Conservation (phyloP, 2,888 invertebrate species). For the Machimus atricapillus region DNA sequence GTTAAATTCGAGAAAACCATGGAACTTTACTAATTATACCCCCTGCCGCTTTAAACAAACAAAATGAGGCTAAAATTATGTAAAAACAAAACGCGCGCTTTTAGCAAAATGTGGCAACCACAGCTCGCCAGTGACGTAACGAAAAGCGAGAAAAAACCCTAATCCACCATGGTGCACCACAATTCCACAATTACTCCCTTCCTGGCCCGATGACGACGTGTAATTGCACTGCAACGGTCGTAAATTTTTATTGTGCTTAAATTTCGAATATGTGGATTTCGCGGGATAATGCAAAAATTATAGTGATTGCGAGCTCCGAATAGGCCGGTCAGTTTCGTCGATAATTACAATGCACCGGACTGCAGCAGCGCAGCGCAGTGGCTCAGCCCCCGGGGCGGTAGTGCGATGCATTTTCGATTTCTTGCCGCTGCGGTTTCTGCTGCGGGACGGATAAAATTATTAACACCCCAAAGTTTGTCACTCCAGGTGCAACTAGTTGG, state of each 20-base stretch:
- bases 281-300: constrained; percentile 7
- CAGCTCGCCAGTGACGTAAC: not conserved
- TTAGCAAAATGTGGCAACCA: not conserved
- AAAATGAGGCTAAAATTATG: not conserved
- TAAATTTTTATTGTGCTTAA: constrained; percentile 15
- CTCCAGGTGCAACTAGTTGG: not conserved
- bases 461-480: constrained; percentile 1
- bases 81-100: not conserved
- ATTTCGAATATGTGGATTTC: not conserved
- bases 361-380: not conserved
- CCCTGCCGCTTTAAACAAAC: not conserved
- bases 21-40: not conserved
- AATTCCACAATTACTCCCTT: not conserved
- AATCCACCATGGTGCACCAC: not conserved
- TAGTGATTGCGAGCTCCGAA: not conserved
- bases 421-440: not conserved
- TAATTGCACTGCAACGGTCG: not conserved
- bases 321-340: not conserved
- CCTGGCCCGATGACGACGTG: not conserved
- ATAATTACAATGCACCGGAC: not conserved
- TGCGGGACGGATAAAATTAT: not conserved
- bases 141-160: not conserved
- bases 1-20: not conserved
- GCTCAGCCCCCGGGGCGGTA: not conserved
- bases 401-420: not conserved